Conservation (phyloP, 2,113 vertebrate species). For the Forbesichthys agassizii region DNA sequence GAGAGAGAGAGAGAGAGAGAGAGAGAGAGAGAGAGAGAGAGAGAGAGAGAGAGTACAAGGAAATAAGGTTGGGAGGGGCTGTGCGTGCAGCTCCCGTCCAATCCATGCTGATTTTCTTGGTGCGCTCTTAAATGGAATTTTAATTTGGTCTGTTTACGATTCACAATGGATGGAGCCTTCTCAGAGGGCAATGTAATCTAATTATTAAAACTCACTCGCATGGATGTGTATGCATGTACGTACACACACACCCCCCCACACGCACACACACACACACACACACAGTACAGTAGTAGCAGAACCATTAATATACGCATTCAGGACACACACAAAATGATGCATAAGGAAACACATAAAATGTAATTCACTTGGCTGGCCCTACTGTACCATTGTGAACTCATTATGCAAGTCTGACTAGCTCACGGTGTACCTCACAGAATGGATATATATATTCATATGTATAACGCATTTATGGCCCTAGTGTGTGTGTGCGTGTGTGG, state of each 20-base stretch:
- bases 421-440: too few relatives aligned
- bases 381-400: too few relatives aligned
- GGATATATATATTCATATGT: too few relatives aligned
- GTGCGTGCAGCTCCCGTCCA: conserved; percentile 29
- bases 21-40: conserved; percentile 26
- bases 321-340: too few relatives aligned
- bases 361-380: too few relatives aligned
- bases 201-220: conserved; percentile 62
- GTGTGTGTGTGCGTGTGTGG: neutral
- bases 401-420: too few relatives aligned
- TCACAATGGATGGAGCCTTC: conserved; percentile 59
- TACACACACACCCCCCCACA: conserved; percentile 17
- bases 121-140: conserved; percentile 58
- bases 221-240: conserved; percentile 14
- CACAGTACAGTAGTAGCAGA: neutral
- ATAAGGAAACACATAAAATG: too few relatives aligned
- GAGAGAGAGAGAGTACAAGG: neutral
- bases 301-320: too few relatives aligned
- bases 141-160: conserved; percentile 62
- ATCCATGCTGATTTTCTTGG: conserved; percentile 61
- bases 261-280: conserved; percentile 5
- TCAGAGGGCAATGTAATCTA: conserved; percentile 63
- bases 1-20: too few relatives aligned
- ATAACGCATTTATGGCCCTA: too few relatives aligned
- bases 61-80: conserved; percentile 2